These are phyloP conservation scores for Muntiacus reevesi DNA, from an alignment of 2,113 vertebrate species.

Conservation along the genomic window DNA sequence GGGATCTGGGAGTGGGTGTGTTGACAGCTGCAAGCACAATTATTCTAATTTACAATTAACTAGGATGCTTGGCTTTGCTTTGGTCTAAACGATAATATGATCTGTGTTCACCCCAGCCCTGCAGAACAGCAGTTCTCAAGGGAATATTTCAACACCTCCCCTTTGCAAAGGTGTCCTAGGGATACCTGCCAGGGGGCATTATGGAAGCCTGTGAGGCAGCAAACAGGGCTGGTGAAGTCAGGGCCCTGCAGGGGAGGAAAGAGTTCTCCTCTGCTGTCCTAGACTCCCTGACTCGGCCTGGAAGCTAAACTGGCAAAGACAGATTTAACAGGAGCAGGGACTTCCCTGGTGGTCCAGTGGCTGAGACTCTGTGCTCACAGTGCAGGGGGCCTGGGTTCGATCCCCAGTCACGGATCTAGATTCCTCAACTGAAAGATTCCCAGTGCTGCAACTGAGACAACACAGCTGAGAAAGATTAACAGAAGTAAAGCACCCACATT, in stretches of 20 bases:
- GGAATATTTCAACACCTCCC: slow-evolving; percentile 32
- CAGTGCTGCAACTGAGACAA: not conserved
- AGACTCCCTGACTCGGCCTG: not conserved
- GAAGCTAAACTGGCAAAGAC: not conserved
- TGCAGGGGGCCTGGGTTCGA: not conserved
- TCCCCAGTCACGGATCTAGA: not conserved
- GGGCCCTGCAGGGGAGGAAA: not conserved
- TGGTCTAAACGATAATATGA: not conserved
- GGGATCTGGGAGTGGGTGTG: not conserved
- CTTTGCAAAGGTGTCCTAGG: slow-evolving; percentile 28
- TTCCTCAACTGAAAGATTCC: not conserved
- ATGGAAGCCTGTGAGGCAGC: slow-evolving; percentile 42
- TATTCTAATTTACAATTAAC: slow-evolving; percentile 55
- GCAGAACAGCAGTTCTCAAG: not conserved
- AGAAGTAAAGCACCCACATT: not conserved
- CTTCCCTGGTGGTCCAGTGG: not conserved
- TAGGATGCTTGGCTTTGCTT: slow-evolving; percentile 17
- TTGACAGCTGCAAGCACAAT: slow-evolving; percentile 6
- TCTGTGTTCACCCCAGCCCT: not conserved
- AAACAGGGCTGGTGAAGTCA: not conserved
- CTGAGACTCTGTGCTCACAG: not conserved
- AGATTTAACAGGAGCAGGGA: not conserved
- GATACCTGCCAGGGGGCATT: slow-evolving; percentile 41
- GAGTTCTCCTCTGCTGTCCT: not conserved
- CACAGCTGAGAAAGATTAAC: not conserved